phyloP scores from a whole-genome alignment of 2,888 invertebrate species.

The Drosophila lutescens region DNA sequence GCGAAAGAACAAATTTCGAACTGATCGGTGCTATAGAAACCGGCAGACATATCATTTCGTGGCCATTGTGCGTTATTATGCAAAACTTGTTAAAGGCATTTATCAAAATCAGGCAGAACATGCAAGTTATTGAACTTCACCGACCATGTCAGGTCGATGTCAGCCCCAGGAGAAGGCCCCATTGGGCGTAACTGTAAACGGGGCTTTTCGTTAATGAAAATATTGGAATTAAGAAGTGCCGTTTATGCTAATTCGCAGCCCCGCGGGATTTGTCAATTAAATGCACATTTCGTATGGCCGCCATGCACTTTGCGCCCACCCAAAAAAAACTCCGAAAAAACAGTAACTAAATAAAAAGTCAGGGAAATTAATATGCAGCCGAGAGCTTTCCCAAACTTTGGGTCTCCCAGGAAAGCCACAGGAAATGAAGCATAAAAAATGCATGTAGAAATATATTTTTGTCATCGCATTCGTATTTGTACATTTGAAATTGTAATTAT shows the following conservation, averaged over 20 bases:
- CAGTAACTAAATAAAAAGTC: constrained; percentile 34
- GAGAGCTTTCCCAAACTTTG: constrained; percentile 51
- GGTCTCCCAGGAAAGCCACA: constrained; percentile 43
- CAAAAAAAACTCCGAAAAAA: background rate
- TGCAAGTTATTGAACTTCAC: constrained; percentile 74
- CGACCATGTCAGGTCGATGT: constrained; percentile 61
- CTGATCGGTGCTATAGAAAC: constrained; percentile 41
- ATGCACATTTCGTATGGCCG: constrained; percentile 78
- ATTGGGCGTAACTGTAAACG: constrained; percentile 39
- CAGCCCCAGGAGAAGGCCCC: constrained; percentile 34
- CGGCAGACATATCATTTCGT: constrained; percentile 55
- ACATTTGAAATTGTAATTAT: constrained; percentile 66
- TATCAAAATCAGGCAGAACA: constrained; percentile 61
- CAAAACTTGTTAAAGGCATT: constrained; percentile 79
- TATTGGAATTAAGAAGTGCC: constrained; percentile 50
- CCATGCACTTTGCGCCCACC: constrained; percentile 67
- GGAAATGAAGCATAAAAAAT: constrained; percentile 75
- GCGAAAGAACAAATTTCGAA: constrained; percentile 41
- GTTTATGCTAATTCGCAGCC: constrained; percentile 62
- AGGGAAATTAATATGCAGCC: constrained; percentile 71
- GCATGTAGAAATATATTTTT: constrained; percentile 61
- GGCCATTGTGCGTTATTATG: constrained; percentile 65
- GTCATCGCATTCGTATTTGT: constrained; percentile 50
- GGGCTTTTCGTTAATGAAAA: constrained; percentile 67
- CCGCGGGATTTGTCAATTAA: constrained; percentile 63